A percentile compares a stretch with the other conserved stretches of the same genome.
Evolutionary conservation across 2,113 vertebrate genomes (phyloP).

Genomic region (Otolemur garnettii): DNA sequence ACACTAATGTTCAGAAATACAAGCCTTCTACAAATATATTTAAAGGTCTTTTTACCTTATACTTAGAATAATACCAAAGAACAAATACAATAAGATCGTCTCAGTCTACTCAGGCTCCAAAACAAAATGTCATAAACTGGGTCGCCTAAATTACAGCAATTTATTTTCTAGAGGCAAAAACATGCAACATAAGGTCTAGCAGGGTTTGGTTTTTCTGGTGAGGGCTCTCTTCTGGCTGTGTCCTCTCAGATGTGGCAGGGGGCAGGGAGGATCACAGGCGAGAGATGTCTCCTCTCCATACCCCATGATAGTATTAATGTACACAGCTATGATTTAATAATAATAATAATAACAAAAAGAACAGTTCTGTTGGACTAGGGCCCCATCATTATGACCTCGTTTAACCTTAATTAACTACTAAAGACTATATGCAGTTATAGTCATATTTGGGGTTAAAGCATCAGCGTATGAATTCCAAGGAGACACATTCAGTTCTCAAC

Average conservation of each 20-base stretch:
- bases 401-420: not conserved
- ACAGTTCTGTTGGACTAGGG: not conserved
- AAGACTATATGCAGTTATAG: conserved; percentile 5
- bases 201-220: not conserved
- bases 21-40: not conserved
- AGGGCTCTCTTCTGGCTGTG: not conserved
- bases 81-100: not conserved
- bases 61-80: conserved; percentile 31
- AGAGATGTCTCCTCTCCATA: not conserved
- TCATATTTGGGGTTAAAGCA: not conserved
- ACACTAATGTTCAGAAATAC: conserved; percentile 18
- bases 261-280: not conserved
- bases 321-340: no score
- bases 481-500: not conserved
- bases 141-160: not conserved
- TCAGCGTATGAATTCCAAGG: not conserved
- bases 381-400: not conserved
- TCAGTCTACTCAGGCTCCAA: not conserved
- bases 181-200: not conserved
- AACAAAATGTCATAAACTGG: not conserved
- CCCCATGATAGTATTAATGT: no score
- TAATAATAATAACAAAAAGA: not conserved
- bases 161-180: not conserved
- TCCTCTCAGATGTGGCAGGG: not conserved
- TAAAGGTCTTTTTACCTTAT: not conserved